Percentiles rank a stretch among this genome's conserved stretches.
Conservation (phyloP, 2,888 invertebrate genomes). For the Drosophila conformis region DNA sequence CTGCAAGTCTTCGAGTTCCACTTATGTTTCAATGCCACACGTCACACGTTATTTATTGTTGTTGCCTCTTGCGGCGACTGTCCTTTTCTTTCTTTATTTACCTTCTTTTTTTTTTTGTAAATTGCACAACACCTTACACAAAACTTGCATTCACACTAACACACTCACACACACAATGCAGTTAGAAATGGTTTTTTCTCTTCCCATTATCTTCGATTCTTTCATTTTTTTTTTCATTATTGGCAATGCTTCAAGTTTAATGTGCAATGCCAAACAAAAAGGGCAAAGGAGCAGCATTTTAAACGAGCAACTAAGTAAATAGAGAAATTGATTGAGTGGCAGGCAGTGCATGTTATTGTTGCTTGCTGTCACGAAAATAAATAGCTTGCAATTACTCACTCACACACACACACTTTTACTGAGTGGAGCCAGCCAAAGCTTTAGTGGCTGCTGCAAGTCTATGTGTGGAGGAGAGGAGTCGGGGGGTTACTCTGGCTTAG, state of each 20-base stretch:
- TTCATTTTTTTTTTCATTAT: conserved; percentile 37
- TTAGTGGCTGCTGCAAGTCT: not conserved
- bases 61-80: conserved; percentile 4
- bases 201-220: conserved; percentile 22
- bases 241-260: conserved; percentile 60
- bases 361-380: conserved; percentile 44
- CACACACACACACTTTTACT: conserved; percentile 7
- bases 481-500: not conserved
- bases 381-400: conserved; percentile 41
- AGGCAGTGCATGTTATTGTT: conserved; percentile 10
- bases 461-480: not conserved
- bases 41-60: conserved; percentile 27
- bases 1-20: conserved; percentile 25
- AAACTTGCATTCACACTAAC: conserved; percentile 15
- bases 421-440: not conserved
- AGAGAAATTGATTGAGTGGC: conserved; percentile 8
- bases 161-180: conserved; percentile 25
- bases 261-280: conserved; percentile 32
- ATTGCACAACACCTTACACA: conserved; percentile 43
- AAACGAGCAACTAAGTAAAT: conserved; percentile 14
- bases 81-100: not conserved
- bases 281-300: conserved; percentile 8
- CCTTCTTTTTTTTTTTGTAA: conserved; percentile 3
- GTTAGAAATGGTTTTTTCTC: conserved; percentile 26
- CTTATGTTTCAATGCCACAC: conserved; percentile 52